Conservation (phyloP, 2,888 invertebrate species). For the Crepidodera aurea region DNA sequence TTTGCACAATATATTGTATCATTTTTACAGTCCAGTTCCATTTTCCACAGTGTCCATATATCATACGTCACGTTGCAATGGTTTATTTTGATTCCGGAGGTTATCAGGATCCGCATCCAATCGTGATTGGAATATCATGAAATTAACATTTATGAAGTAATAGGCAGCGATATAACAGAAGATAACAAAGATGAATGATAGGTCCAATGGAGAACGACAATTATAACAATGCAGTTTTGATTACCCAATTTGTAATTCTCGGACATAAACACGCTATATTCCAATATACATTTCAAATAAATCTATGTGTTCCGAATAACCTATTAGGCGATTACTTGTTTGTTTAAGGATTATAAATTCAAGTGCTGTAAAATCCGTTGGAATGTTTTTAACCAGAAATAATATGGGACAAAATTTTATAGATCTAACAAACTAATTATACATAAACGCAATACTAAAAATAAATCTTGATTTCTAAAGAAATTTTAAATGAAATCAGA, state of each 20-base stretch:
- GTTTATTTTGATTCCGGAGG: conserved; percentile 1
- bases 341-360: neutral
- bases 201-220: conserved; percentile 18
- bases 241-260: conserved; percentile 30
- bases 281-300: conserved; percentile 1
- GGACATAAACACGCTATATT: conserved; percentile 22
- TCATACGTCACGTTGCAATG: neutral
- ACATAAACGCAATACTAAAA: too few relatives aligned
- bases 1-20: too few relatives aligned
- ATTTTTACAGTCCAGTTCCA: too few relatives aligned
- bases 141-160: conserved; percentile 24
- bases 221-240: conserved; percentile 30
- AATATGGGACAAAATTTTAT: too few relatives aligned
- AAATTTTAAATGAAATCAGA: too few relatives aligned
- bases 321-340: neutral
- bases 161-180: conserved; percentile 17
- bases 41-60: neutral
- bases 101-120: conserved; percentile 7
- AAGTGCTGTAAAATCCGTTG: too few relatives aligned
- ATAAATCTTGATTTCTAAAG: too few relatives aligned
- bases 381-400: too few relatives aligned
- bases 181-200: conserved; percentile 28
- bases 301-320: neutral
- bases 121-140: conserved; percentile 20
- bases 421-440: too few relatives aligned